phyloP scores from a whole-genome alignment of 2,113 vertebrate genomes.

The Gorsachius goisagi region DNA sequence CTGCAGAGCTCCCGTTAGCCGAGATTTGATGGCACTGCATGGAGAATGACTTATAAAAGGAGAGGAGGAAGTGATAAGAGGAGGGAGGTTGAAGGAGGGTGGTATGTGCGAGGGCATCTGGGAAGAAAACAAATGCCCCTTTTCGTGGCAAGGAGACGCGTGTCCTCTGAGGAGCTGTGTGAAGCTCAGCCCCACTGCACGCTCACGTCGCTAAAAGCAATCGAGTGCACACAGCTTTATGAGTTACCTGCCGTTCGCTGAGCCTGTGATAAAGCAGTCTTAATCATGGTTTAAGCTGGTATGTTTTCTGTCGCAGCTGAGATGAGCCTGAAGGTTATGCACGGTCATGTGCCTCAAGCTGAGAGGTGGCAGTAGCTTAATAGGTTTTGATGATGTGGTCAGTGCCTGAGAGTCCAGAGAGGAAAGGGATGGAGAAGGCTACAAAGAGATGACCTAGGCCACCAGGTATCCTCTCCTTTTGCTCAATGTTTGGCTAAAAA shows the following conservation, averaged over 20 bases:
- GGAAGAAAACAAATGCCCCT: background rate
- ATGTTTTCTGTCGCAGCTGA: background rate
- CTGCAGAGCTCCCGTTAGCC: background rate
- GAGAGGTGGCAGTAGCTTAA: background rate
- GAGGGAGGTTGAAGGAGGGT: background rate
- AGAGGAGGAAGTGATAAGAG: background rate
- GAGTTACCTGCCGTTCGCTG: background rate
- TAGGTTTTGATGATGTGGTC: background rate
- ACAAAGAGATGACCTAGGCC: background rate
- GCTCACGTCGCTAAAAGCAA: background rate
- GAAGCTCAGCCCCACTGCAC: background rate
- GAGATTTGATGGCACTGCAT: background rate
- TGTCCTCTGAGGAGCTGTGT: background rate
- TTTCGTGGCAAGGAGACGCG: background rate
- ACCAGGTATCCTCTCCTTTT: background rate
- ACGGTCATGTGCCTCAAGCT: background rate
- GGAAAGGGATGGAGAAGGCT: background rate
- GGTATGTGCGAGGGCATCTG: background rate
- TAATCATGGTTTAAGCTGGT: background rate
- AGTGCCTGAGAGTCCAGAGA: background rate
- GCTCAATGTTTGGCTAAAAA: background rate
- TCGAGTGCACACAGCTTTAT: background rate
- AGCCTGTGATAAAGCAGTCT: background rate
- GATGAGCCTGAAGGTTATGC: background rate
- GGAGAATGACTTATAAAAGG: background rate